Evolutionary conservation across 2,113 vertebrate genomes (phyloP), one percentile per base, ranked within the genome.

Genomic region (Ciconia boyciana): DNA sequence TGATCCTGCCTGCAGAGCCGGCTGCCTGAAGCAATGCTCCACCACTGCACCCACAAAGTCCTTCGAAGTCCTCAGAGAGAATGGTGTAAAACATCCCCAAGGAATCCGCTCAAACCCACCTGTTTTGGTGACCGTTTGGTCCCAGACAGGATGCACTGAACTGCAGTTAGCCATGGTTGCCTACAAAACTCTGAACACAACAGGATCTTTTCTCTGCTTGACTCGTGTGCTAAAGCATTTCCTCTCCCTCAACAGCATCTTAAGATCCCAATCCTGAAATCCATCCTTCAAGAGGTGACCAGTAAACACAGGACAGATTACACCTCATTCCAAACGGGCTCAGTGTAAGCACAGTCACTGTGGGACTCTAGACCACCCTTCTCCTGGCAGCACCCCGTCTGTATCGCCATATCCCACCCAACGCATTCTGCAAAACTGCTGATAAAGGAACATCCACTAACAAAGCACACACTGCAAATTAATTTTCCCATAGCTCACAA

Each of bases 381-480:
- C 1, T 9, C 44, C 41, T 15, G 24, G 10, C 6, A 16, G 24
- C 16, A 16, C 74, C 29, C 31, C 3, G 6, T 3, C 31, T 4
- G 18, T 7, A 14, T 13, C 2, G 1, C 70, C 32, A 7, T 1
- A 22, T 5, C 79, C 85, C 62, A 28, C 52, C 60, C 36, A 16
- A 20, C 6, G 0, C 10, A 1, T 7, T 7, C 41, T 6, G 29
- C n/a, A n/a, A 5, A 79, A 6, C 41, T 1, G 4, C 52, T 5
- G 41, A 19, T 6, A 29, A 25, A 55, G 29, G 36, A 62, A 13
- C 36, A 24, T 16, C 54, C 19, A 1, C 58, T 31, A 31, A 19
- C 2, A 1, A 36, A 34, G 32, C 49, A 26, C 1, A 21, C 12
- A 1, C 7, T 0, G 57, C 41, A n/a, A 11, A 48, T 1, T 1